Conservation (phyloP, 2,797 vertebrate genomes). For the Argyrosomus regius region DNA sequence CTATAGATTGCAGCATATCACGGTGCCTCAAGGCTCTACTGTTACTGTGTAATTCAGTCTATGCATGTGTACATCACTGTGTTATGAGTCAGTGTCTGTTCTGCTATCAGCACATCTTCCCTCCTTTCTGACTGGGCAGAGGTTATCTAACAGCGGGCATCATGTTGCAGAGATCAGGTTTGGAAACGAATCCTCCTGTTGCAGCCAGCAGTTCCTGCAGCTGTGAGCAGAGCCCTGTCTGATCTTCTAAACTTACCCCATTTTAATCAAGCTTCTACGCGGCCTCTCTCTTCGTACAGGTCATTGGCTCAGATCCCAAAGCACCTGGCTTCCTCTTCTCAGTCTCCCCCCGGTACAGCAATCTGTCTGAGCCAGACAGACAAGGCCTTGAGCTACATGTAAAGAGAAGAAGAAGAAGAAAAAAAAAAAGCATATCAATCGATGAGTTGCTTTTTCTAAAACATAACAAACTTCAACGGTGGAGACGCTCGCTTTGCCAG, state of each 20-base stretch:
- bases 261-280: conserved; percentile 71
- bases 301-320: conserved; percentile 70
- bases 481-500: conserved; percentile 3
- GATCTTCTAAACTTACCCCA: conserved; percentile 78
- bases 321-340: conserved; percentile 40
- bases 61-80: not conserved
- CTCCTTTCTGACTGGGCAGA: conserved; percentile 32
- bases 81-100: conserved; percentile 36
- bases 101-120: conserved; percentile 36
- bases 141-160: conserved; percentile 54
- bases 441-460: conserved; percentile 42
- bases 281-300: conserved; percentile 53
- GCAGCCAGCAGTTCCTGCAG: conserved; percentile 52
- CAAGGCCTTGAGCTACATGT: conserved; percentile 55
- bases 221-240: conserved; percentile 42
- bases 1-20: not conserved
- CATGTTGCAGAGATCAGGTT: conserved; percentile 66
- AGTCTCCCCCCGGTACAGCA: conserved; percentile 24
- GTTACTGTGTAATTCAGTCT: not conserved
- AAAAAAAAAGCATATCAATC: conserved; percentile 37
- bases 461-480: conserved; percentile 23
- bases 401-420: conserved; percentile 23
- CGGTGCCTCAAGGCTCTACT: not conserved
- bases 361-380: conserved; percentile 59
- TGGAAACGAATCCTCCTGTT: conserved; percentile 42